Evolutionary conservation across 2,888 invertebrate genomes (phyloP).

Genomic region (Eumacrocentrus americanus): DNA sequence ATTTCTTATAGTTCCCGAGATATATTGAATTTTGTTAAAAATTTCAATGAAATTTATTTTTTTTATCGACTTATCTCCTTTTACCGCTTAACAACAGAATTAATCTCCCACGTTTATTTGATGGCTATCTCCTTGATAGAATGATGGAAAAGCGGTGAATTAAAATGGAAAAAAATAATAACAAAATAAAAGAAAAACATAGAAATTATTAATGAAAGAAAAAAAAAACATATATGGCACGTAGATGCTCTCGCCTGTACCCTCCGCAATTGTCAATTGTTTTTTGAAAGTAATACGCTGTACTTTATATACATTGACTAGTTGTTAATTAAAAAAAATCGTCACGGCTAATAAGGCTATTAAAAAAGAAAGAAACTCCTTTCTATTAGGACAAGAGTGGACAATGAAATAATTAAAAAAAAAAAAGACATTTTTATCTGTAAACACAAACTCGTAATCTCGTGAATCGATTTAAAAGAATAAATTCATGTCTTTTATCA

Average conservation of each 20-base stretch:
- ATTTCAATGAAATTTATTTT: not conserved
- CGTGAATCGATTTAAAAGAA: conserved; percentile 32
- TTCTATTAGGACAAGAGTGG: too few relatives aligned
- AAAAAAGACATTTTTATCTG: conserved; percentile 40
- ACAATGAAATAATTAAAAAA: not conserved
- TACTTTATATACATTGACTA: conserved; percentile 49
- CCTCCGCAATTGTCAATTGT: conserved; percentile 59
- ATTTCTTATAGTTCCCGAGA: too few relatives aligned
- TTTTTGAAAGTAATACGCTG: conserved; percentile 60
- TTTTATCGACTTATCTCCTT: not conserved
- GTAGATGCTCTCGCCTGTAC: conserved; percentile 45
- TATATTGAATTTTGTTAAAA: too few relatives aligned
- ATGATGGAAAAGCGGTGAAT: not conserved
- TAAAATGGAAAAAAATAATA: not conserved
- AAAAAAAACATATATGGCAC: conserved; percentile 31
- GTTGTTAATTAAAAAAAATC: conserved; percentile 31
- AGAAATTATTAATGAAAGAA: conserved; percentile 19
- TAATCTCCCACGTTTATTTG: not conserved
- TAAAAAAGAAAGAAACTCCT: too few relatives aligned
- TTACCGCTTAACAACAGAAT: too few relatives aligned
- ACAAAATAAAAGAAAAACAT: conserved; percentile 19
- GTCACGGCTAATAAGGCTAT: too few relatives aligned
- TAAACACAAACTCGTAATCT: conserved; percentile 37
- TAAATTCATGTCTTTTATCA: conserved; percentile 45
- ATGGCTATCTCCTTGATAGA: not conserved